Percentiles rank a stretch among this genome's conserved stretches.
Evolutionary conservation across 2,888 invertebrate species (phyloP).

Genomic region (Amblyteles armatorius): DNA sequence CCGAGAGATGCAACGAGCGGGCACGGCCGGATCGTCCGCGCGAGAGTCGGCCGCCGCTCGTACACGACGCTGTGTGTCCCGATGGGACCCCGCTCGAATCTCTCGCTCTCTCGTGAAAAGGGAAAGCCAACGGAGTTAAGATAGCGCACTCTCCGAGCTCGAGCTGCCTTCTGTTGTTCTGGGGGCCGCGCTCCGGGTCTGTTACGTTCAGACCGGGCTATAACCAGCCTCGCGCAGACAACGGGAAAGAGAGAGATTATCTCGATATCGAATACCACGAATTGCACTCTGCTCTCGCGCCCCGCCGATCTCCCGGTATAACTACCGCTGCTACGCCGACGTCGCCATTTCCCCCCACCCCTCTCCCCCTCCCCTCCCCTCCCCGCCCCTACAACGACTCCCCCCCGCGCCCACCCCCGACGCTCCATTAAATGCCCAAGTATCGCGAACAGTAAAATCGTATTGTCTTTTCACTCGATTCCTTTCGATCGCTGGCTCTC

Average conservation of each 20-base stretch:
- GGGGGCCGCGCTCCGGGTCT: conserved; percentile 22
- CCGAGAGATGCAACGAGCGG: conserved; percentile 60
- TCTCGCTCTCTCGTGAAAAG: conserved; percentile 73
- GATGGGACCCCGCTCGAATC: conserved; percentile 67
- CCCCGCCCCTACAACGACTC: conserved; percentile 8
- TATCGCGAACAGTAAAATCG: conserved; percentile 68
- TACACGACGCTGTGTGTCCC: conserved; percentile 56
- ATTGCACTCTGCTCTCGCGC: conserved; percentile 81
- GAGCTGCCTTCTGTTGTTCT: conserved; percentile 1
- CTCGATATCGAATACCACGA: conserved; percentile 84
- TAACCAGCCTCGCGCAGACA: conserved; percentile 61
- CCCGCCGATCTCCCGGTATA: conserved; percentile 68
- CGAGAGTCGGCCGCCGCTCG: conserved; percentile 47
- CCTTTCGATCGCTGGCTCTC: conserved; percentile 19
- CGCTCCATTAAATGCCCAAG: conserved; percentile 72
- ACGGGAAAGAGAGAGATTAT: conserved; percentile 81
- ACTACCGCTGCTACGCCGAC: conserved; percentile 40
- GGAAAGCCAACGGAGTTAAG: conserved; percentile 74
- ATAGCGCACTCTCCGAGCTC: conserved; percentile 51
- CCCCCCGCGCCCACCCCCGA: conserved; percentile 47
- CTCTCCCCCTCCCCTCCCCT: neutral
- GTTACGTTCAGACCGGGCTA: conserved; percentile 39
- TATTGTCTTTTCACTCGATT: conserved; percentile 69
- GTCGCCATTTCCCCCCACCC: conserved; percentile 18
- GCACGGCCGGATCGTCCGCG: conserved; percentile 53